phyloP scores from a whole-genome alignment of 2,888 invertebrate species.

The Rhimphoctona megacephalus region DNA sequence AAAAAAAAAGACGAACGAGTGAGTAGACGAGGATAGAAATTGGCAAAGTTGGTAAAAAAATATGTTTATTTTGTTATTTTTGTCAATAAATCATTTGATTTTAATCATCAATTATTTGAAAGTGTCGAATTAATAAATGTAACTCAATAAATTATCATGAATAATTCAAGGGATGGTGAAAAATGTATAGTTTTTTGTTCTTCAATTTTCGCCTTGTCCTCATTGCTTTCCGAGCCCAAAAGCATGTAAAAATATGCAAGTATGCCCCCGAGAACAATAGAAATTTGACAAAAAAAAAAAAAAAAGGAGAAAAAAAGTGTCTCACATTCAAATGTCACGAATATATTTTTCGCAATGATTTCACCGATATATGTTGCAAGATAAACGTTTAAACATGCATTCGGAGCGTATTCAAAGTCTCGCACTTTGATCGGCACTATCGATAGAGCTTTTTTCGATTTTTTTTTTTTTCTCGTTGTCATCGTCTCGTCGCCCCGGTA shows the following conservation, averaged over 20 bases:
- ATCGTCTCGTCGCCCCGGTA: not conserved
- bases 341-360: conserved; percentile 27
- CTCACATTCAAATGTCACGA: conserved; percentile 45
- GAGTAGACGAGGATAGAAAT: too few relatives aligned
- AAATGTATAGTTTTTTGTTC: not conserved
- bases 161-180: conserved; percentile 2
- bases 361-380: not conserved
- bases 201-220: conserved; percentile 19
- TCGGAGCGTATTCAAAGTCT: conserved; percentile 66
- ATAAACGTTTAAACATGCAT: conserved; percentile 60
- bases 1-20: too few relatives aligned
- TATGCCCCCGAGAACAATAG: not conserved
- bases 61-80: too few relatives aligned
- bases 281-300: conserved; percentile 11
- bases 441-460: conserved; percentile 46
- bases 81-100: too few relatives aligned
- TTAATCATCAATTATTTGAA: too few relatives aligned
- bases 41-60: too few relatives aligned
- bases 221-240: not conserved
- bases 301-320: conserved; percentile 37
- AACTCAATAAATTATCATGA: not conserved
- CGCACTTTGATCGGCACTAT: conserved; percentile 65
- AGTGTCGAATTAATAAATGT: not conserved
- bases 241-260: conserved; percentile 2
- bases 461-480: conserved; percentile 6